Percentiles rank a stretch among this genome's conserved stretches.
Evolutionary conservation across 2,113 vertebrate genomes (phyloP).

Genomic region (Donacobius atricapilla): DNA sequence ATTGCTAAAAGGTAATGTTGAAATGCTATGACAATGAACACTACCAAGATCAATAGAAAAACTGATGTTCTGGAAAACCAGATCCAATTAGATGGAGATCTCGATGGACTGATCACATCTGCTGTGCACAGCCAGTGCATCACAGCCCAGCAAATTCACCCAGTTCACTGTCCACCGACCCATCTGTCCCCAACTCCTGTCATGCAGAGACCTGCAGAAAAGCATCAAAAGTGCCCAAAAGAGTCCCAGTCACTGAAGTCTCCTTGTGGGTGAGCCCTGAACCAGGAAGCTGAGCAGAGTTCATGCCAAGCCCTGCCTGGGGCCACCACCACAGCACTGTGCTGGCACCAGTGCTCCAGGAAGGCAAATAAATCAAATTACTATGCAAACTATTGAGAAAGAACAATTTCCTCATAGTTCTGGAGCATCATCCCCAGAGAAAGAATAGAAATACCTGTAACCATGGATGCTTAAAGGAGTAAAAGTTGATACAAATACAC

Average conservation of each 20-base stretch:
- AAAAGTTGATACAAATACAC: neutral
- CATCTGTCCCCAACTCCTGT: neutral
- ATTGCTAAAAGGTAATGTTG: neutral
- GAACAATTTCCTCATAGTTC: neutral
- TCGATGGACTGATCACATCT: neutral
- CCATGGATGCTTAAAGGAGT: neutral
- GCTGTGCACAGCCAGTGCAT: neutral
- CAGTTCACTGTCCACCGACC: neutral
- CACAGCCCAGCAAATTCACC: neutral
- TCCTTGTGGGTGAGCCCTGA: neutral
- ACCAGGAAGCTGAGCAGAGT: neutral
- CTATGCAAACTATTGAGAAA: neutral
- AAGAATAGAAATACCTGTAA: neutral
- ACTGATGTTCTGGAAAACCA: neutral
- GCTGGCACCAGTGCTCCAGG: accelerated
- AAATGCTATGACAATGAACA: neutral
- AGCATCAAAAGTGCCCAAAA: neutral
- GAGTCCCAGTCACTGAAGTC: neutral
- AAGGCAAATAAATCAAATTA: neutral
- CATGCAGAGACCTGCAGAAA: neutral
- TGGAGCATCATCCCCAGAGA: neutral
- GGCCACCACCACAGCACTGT: neutral
- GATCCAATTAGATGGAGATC: neutral
- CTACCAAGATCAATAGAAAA: neutral
- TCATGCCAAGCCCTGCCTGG: accelerated